phyloP scores from a whole-genome alignment of 2,113 vertebrate genomes.

The Ursus arctos region DNA sequence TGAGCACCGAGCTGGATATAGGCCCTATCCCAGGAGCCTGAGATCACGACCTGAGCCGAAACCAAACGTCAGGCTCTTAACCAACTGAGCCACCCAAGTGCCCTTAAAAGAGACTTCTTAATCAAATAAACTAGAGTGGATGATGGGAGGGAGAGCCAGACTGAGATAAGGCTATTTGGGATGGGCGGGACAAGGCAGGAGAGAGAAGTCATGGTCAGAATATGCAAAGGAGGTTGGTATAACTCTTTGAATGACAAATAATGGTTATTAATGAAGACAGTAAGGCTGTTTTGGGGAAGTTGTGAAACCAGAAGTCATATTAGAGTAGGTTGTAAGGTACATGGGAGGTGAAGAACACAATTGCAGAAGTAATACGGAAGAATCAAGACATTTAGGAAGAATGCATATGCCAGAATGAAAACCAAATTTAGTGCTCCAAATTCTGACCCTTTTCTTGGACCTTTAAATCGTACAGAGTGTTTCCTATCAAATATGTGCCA shows the following conservation, averaged over 20 bases:
- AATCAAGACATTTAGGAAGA: not conserved
- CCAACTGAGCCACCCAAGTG: not conserved
- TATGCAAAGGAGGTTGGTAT: not conserved
- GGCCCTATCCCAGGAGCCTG: not conserved
- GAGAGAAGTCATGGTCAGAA: not conserved
- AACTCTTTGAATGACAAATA: not conserved
- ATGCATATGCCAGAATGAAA: not conserved
- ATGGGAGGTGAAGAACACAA: not conserved
- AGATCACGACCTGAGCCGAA: not conserved
- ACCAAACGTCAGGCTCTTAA: not conserved
- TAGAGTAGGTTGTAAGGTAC: not conserved
- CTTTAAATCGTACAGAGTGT: not conserved
- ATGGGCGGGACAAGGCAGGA: not conserved
- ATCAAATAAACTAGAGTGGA: not conserved
- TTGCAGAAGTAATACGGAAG: not conserved
- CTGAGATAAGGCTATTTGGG: not conserved
- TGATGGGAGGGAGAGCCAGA: not conserved
- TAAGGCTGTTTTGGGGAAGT: not conserved
- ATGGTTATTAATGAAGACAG: not conserved
- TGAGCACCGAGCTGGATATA: accelerated
- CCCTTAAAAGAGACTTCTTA: not conserved
- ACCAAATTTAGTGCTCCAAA: not conserved
- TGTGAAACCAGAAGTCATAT: not conserved
- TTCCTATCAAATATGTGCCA: not conserved
- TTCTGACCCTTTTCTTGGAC: not conserved